Evolutionary conservation across 2,888 invertebrate genomes (phyloP).

Genomic region (Acrobeloides nanus): DNA sequence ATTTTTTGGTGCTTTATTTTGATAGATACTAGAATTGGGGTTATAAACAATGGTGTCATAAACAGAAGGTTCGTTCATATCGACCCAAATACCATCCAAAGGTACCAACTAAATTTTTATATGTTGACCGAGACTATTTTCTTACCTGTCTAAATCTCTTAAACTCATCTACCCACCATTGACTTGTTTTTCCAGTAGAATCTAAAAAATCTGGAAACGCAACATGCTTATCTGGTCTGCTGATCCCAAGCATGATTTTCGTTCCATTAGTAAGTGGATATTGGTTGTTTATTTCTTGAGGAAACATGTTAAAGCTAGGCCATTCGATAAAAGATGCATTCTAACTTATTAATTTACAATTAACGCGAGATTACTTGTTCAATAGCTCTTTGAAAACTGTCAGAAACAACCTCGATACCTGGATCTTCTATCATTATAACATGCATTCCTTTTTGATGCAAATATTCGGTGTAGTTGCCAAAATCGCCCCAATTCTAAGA

Average conservation of each 20-base stretch:
- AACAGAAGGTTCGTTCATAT: slow-evolving; percentile 83
- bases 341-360: slow-evolving; percentile 12
- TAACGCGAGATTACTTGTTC: slow-evolving; percentile 22
- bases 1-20: too few species aligned
- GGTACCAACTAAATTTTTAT: slow-evolving; percentile 58
- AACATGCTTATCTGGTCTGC: slow-evolving; percentile 47
- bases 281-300: slow-evolving; percentile 29
- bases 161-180: slow-evolving; percentile 49
- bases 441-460: slow-evolving; percentile 36
- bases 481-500: slow-evolving; percentile 36
- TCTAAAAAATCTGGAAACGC: slow-evolving; percentile 51
- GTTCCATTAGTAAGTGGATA: slow-evolving; percentile 45
- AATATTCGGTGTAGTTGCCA: slow-evolving; percentile 30
- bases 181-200: slow-evolving; percentile 31
- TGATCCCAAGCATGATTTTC: slow-evolving; percentile 34
- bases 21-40: too few species aligned
- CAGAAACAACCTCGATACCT: slow-evolving; percentile 40
- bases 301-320: slow-evolving; percentile 35
- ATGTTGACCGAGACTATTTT: too few species aligned
- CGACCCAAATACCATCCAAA: slow-evolving; percentile 79
- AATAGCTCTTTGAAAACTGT: slow-evolving; percentile 33
- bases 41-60: slow-evolving; percentile 59
- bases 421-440: slow-evolving; percentile 48
- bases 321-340: slow-evolving; percentile 43
- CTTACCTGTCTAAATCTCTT: too few species aligned